Conservation (phyloP, 2,888 invertebrate genomes). For the Epirrhoe tristata region DNA sequence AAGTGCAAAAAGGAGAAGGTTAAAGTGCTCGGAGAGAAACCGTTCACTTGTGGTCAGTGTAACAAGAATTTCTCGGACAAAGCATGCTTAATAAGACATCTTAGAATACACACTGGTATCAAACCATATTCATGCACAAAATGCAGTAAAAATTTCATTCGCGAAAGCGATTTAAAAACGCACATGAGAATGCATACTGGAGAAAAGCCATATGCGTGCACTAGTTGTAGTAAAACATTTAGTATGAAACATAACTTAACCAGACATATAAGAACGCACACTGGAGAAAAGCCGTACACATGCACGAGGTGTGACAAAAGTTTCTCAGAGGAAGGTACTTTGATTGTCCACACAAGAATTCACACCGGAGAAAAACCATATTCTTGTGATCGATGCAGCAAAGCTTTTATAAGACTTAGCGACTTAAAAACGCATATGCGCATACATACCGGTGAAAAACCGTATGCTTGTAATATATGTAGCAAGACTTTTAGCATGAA, state of each 20-base stretch:
- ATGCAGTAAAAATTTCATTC: slow-evolving; percentile 12
- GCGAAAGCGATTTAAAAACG: slow-evolving; percentile 14
- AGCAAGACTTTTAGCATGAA: slow-evolving; percentile 17
- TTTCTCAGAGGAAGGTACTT: slow-evolving; percentile 16
- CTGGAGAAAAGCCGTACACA: slow-evolving; percentile 17
- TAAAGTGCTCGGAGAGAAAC: background rate
- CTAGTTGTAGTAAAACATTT: slow-evolving; percentile 11
- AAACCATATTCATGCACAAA: slow-evolving; percentile 5
- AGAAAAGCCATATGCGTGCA: slow-evolving; percentile 19
- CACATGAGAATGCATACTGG: slow-evolving; percentile 22
- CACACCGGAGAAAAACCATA: slow-evolving; percentile 30
- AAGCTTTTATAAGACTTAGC: slow-evolving; percentile 16
- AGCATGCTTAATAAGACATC: slow-evolving; percentile 15
- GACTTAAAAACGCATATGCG: slow-evolving; percentile 14
- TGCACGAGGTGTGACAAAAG: slow-evolving; percentile 25
- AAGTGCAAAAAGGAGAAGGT: slow-evolving; percentile 1
- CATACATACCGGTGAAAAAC: slow-evolving; percentile 15
- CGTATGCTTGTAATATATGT: slow-evolving; percentile 6
- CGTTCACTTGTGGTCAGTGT: slow-evolving; percentile 8
- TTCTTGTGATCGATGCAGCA: slow-evolving; percentile 21
- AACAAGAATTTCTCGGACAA: slow-evolving; percentile 11
- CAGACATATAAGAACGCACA: slow-evolving; percentile 14
- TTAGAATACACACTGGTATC: slow-evolving; percentile 13
- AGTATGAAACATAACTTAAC: slow-evolving; percentile 22
- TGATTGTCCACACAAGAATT: slow-evolving; percentile 14